Evolutionary conservation across 2,888 invertebrate genomes (phyloP).

Genomic region (Cantharis flavilabris): DNA sequence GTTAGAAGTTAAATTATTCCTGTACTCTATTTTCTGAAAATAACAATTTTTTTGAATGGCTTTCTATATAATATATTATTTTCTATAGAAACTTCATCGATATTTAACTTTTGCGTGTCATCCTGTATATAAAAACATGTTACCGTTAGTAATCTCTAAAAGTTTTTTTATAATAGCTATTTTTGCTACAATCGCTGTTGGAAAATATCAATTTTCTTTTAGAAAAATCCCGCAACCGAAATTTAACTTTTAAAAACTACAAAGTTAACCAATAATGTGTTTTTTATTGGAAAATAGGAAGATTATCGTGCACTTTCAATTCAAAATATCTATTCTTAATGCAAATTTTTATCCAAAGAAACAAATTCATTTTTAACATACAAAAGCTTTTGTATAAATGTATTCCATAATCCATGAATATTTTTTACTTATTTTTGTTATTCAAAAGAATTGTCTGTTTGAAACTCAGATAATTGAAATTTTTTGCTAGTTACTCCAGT

Average conservation of each 20-base stretch:
- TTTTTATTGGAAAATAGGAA: not conserved
- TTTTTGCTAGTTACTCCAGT: not conserved
- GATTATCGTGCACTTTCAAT: not conserved
- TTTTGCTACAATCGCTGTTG: not conserved
- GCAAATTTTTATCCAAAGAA: not conserved
- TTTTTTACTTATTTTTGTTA: not conserved
- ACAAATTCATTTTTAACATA: not conserved
- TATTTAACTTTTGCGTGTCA: not conserved
- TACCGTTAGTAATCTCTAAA: not conserved
- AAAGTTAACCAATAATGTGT: not conserved
- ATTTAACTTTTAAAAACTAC: not conserved
- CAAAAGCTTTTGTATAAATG: not conserved
- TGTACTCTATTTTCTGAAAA: not conserved
- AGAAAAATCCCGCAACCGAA: not conserved
- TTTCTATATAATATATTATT: not conserved
- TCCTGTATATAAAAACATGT: not conserved
- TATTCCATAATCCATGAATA: not conserved
- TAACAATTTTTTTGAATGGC: not conserved
- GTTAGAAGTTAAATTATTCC: not conserved
- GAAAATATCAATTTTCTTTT: not conserved
- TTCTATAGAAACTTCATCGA: not conserved
- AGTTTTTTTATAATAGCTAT: not conserved
- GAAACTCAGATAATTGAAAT: not conserved
- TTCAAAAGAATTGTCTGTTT: not conserved
- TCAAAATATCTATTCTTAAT: not conserved